A percentile compares a stretch with the other conserved stretches of the same genome.
phyloP scores from a whole-genome alignment of 1,140 invertebrate genomes.

The Calycopis cecrops region DNA sequence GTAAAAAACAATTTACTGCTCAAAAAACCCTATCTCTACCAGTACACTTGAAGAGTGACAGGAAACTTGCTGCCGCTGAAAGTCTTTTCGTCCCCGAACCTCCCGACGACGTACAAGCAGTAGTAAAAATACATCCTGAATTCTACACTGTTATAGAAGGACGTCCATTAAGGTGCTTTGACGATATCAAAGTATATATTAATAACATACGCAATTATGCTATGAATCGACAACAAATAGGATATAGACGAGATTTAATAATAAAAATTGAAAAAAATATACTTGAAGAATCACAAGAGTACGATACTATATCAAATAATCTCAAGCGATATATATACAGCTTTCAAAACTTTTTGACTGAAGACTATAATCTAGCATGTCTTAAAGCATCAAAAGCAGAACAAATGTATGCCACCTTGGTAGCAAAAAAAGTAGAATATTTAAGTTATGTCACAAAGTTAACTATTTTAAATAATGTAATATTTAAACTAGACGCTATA shows the following conservation, averaged over 20 bases:
- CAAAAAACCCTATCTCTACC: slow-evolving; percentile 45
- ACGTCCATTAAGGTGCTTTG: slow-evolving; percentile 73
- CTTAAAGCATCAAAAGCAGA: slow-evolving; percentile 71
- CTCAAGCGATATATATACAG: slow-evolving; percentile 74
- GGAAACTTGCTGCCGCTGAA: slow-evolving; percentile 52
- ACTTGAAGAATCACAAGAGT: slow-evolving; percentile 71
- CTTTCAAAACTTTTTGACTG: slow-evolving; percentile 79
- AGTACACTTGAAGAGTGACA: slow-evolving; percentile 55
- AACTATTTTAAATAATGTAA: slow-evolving; percentile 73
- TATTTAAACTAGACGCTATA: slow-evolving; percentile 79
- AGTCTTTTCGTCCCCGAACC: slow-evolving; percentile 60
- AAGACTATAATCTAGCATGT: slow-evolving; percentile 78
- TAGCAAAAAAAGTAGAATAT: slow-evolving; percentile 72
- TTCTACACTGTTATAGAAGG: slow-evolving; percentile 79
- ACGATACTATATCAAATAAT: slow-evolving; percentile 73
- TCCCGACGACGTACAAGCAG: slow-evolving; percentile 61
- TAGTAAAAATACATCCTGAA: slow-evolving; percentile 78
- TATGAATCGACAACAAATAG: slow-evolving; percentile 75
- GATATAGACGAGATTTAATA: slow-evolving; percentile 77
- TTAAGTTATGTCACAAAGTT: slow-evolving; percentile 65
- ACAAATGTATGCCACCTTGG: slow-evolving; percentile 63
- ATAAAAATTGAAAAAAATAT: slow-evolving; percentile 77
- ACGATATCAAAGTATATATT: slow-evolving; percentile 76
- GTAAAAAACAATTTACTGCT: slow-evolving; percentile 45
- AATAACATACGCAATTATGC: slow-evolving; percentile 75